phyloP scores from a whole-genome alignment of 2,888 invertebrate genomes.

The Stenodema calcarata region DNA sequence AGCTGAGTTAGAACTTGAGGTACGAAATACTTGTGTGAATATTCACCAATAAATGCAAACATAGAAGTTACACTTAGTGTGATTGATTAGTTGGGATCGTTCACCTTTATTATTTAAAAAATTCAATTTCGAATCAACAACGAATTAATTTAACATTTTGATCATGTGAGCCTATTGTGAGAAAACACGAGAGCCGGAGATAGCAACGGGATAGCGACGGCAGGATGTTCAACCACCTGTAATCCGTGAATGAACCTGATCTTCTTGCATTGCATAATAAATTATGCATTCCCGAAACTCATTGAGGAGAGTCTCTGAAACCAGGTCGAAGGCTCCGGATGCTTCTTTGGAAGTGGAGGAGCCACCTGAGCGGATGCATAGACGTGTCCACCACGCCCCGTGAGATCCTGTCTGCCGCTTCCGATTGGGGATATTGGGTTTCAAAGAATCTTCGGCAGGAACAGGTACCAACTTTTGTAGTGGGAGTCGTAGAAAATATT shows the following conservation, averaged over 20 bases:
- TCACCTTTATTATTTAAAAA: too few species aligned
- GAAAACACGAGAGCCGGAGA: neutral
- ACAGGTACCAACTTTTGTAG: conserved; percentile 2
- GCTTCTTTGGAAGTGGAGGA: conserved; percentile 24
- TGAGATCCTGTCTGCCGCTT: neutral
- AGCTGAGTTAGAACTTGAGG: too few species aligned
- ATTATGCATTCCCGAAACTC: conserved; percentile 39
- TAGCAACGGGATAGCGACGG: neutral
- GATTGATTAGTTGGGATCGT: too few species aligned
- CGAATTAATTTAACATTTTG: too few species aligned
- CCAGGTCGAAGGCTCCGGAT: conserved; percentile 35
- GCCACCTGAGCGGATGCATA: conserved; percentile 29
- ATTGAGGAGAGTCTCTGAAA: neutral
- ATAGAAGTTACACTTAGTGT: too few species aligned
- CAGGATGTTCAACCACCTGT: conserved; percentile 21
- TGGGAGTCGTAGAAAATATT: too few species aligned
- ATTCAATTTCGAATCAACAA: too few species aligned
- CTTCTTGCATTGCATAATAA: conserved; percentile 36
- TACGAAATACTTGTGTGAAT: too few species aligned
- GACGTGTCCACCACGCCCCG: conserved; percentile 25
- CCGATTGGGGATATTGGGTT: conserved; percentile 22
- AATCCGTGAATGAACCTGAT: neutral
- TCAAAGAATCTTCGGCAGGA: conserved; percentile 20
- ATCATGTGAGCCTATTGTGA: too few species aligned
- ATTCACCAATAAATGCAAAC: too few species aligned